Evolutionary conservation across 2,888 invertebrate species (phyloP).

Genomic region (Apodemia zela): DNA sequence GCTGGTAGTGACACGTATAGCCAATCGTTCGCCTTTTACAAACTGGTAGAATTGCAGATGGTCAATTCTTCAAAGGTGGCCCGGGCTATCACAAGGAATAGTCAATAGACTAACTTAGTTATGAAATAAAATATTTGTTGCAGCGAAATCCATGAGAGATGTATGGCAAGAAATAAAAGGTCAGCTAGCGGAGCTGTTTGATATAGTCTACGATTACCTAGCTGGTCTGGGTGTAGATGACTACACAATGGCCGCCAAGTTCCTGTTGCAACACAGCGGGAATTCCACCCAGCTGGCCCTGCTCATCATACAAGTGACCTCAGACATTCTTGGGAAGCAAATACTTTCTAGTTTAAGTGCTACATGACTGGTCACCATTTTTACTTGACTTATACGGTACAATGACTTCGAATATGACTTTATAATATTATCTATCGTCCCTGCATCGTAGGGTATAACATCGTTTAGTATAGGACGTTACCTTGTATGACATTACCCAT

Average conservation of each 20-base stretch:
- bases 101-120: no score
- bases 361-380: slow-evolving; percentile 31
- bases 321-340: slow-evolving; percentile 54
- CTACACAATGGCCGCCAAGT: slow-evolving; percentile 51
- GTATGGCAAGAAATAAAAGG: slow-evolving; percentile 59
- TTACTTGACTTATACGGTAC: neutral
- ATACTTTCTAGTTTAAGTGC: slow-evolving; percentile 51
- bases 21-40: no score
- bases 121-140: slow-evolving; percentile 26
- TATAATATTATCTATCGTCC: neutral
- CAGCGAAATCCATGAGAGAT: slow-evolving; percentile 65
- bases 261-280: slow-evolving; percentile 43
- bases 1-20: no score
- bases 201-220: slow-evolving; percentile 66
- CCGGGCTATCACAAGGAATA: no score
- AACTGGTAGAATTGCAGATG: no score
- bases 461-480: no score
- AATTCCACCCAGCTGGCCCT: slow-evolving; percentile 48
- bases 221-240: slow-evolving; percentile 61
- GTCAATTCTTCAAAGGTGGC: no score
- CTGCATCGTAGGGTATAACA: no score
- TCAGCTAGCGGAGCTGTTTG: slow-evolving; percentile 54
- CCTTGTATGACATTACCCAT: no score
- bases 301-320: slow-evolving; percentile 53
- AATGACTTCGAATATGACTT: neutral